Base-by-base conservation (phyloP, 1,140 invertebrate genomes). In the Apocrypta bakeri region DNA sequence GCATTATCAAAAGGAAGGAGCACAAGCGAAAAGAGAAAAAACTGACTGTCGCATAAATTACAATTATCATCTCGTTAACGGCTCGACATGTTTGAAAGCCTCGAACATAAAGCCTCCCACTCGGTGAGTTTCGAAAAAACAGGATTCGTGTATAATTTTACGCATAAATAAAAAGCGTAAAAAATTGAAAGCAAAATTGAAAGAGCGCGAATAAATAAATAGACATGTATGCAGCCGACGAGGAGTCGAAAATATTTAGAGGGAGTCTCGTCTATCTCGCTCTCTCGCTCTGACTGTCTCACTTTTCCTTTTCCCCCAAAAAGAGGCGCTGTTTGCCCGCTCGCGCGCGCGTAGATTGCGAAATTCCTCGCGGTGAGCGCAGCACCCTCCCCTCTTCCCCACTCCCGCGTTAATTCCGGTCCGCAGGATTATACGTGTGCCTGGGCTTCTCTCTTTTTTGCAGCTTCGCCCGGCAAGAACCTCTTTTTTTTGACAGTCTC, bases 231-330 rank as follows among this genome's bases (percentile, higher is more conserved):
- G 48, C 48, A 56, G 17, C 17, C 21, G 40, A 56, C 48, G 66
- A 76, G 64, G 69, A n/a, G 82, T 61, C 66, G 79, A 71, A 79
- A 64, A 84, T 76, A 83, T 63, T 76, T 73, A 80, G n/a, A 68
- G 48, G 21, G 21, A 37, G 33, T 37, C 33, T 9, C n/a, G n/a
- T n/a, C n/a, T n/a, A n/a, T 37, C 33, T 9, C 33, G 3, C 33
- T 9, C 9, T 9, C 33, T 37, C 33, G 3, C 33, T 37, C 33
- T n/a, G n/a, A n/a, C n/a, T n/a, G n/a, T n/a, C 33, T 37, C 33
- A 2, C 33, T 9, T 37, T 9, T 37, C 9, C 9, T 37, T 37
- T 37, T 37, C 17, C 48, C 48, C 48, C 37, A 17, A 66, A 66
- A 66, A 66, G 25, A 66, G 63, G 63, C 21, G 63, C 11, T 11